phyloP scores from a whole-genome alignment of 92 coral and sea anemone genomes.

The Zoanthus sociatus region DNA sequence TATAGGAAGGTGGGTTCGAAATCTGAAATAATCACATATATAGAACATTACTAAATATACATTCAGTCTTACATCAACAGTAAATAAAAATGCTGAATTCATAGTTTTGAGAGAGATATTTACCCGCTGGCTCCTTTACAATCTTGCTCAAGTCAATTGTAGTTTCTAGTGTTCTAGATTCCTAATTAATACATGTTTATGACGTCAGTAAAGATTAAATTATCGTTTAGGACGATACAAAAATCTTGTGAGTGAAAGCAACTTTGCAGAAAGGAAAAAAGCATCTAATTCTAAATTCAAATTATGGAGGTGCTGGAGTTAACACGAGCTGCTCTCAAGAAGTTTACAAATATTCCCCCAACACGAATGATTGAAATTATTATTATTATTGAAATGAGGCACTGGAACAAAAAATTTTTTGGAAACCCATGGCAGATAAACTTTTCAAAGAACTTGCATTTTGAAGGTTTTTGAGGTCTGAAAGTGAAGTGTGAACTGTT shows the following conservation, averaged over 20 bases:
- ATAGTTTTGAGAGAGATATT: too few species aligned
- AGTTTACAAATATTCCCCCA: not conserved
- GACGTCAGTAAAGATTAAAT: too few species aligned
- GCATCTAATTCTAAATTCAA: not conserved
- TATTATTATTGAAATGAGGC: slow-evolving; percentile 12
- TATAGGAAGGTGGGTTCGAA: too few species aligned
- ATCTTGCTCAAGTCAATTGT: too few species aligned
- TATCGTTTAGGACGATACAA: too few species aligned
- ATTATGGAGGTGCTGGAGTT: not conserved
- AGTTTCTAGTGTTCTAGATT: too few species aligned
- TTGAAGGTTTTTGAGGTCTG: slow-evolving; percentile 3
- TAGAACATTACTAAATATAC: too few species aligned
- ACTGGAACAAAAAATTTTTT: not conserved
- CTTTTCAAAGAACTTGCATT: slow-evolving; percentile 17
- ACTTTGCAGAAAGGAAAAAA: slow-evolving; percentile 2
- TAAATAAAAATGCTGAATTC: too few species aligned
- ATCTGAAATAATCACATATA: too few species aligned
- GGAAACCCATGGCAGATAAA: slow-evolving; percentile 2
- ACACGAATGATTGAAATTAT: not conserved
- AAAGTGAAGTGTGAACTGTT: slow-evolving; percentile 16
- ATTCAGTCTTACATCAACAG: too few species aligned
- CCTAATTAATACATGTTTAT: too few species aligned
- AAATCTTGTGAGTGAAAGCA: slow-evolving; percentile 7
- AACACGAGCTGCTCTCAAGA: slow-evolving; percentile 9
- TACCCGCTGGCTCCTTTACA: too few species aligned